Base-by-base conservation (phyloP, 2,797 vertebrate species). In the Okamejei kenojei region DNA sequence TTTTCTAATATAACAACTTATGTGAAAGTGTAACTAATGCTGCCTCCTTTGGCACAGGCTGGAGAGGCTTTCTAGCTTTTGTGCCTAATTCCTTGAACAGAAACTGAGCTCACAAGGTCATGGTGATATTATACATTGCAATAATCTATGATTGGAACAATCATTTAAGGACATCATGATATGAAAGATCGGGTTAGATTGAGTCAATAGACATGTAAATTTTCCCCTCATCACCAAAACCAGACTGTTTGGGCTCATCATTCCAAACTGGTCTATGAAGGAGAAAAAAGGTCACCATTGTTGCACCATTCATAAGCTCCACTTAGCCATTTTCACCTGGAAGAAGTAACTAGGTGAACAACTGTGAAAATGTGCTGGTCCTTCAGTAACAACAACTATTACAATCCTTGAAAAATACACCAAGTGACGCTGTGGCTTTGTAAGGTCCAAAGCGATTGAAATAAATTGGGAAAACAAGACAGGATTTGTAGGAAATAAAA, bases 271-370 rank as follows among this genome's bases (percentile, higher is more conserved):
- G 95, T 96, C 93, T 95, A 94, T 93, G 96, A 97, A 95, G 95
- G 96, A 91, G 95, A 96, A 94, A 96, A 94, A 97, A 96, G 71
- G 81, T 96, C 94, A 97, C 95, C 1, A 95, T 97, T 90, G 95
- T 90, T 96, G 95, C 94, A 95, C 93, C 26, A 96, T 94, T 1
- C 94, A 96, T 93, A 97, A 96, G 94, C 96, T 95, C 88, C 45
- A 95, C 95, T 0, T 95, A 94, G 0, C 94, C 97, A 35, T 94
- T 94, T 0, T 96, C 65, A 93, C 95, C 38, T 95, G 98, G 94
- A 96, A 94, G 95, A 97, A 96, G n/a, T n/a, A n/a, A 94, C 74
- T 95, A 93, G 94, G 94, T 94, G 58, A 86, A 65, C 15, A 86
- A 86, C 93, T 96, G 95, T 15, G 95, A 95, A 93, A 93, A 94